Conservation (phyloP, 2,113 vertebrate genomes). For the Cettia cetti region DNA sequence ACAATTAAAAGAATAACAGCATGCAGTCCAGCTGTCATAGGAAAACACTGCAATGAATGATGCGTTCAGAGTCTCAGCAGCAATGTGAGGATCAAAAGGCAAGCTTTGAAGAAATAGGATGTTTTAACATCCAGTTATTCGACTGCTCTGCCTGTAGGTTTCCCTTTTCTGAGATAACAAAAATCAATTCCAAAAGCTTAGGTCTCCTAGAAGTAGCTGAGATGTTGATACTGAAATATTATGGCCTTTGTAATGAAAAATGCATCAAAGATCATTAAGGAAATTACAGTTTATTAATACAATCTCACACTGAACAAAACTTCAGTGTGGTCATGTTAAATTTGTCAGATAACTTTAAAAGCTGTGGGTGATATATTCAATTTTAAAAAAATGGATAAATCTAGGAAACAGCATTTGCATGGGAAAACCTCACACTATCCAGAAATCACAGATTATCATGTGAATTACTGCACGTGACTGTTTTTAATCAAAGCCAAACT, state of each 20-base stretch:
- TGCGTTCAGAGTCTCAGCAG: neutral
- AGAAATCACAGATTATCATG: neutral
- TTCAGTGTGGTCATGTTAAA: neutral
- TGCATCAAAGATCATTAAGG: neutral
- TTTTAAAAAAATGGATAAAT: neutral
- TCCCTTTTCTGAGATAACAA: slow-evolving; percentile 4
- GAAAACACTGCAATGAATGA: slow-evolving; percentile 25
- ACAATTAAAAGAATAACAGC: slow-evolving; percentile 7
- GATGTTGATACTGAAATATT: neutral
- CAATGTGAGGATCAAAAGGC: slow-evolving; percentile 17
- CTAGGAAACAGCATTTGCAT: neutral
- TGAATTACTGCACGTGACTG: neutral
- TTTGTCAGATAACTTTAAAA: neutral
- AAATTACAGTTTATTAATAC: slow-evolving; percentile 10
- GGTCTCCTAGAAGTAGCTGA: neutral
- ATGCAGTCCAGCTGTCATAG: neutral
- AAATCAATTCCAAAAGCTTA: slow-evolving; percentile 26
- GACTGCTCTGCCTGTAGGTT: neutral
- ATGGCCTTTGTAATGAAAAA: slow-evolving; percentile 38
- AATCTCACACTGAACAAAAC: neutral
- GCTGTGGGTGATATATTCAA: neutral
- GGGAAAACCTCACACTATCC: neutral
- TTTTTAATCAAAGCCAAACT: neutral
- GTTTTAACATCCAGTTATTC: slow-evolving; percentile 36
- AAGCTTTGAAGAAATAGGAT: neutral